Conservation (phyloP, 2,113 vertebrate species). For the Silurus asotus region DNA sequence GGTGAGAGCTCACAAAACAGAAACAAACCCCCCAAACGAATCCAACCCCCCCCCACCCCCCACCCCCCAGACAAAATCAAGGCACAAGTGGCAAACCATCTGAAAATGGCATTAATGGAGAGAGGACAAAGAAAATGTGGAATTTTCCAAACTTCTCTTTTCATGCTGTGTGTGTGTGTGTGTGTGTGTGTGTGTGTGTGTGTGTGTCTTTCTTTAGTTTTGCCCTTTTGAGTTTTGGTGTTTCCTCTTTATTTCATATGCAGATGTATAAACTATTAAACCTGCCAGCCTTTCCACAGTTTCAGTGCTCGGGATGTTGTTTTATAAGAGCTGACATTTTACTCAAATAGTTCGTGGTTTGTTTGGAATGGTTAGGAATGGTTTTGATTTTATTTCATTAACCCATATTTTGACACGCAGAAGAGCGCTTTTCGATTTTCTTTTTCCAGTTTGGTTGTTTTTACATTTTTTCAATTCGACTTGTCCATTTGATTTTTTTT, state of each 20-base stretch:
- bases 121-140: background rate
- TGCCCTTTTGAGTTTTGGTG: background rate
- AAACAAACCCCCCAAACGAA: background rate
- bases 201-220: background rate
- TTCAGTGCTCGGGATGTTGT: background rate
- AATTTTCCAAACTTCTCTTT: conserved; percentile 16
- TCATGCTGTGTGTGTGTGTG: background rate
- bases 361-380: background rate
- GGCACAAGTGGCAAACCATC: background rate
- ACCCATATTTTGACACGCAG: background rate
- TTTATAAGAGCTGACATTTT: background rate
- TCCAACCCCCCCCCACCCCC: too few relatives aligned
- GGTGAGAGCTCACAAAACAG: background rate
- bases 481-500: background rate
- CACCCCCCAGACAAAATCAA: background rate
- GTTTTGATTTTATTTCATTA: background rate
- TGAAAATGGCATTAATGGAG: background rate
- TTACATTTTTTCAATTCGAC: background rate
- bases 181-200: background rate
- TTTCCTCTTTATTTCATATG: background rate
- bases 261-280: conserved; percentile 1
- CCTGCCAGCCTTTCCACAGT: background rate
- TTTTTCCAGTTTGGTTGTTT: background rate
- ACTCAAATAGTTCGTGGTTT: background rate
- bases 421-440: background rate